Conservation (phyloP, 2,888 invertebrate species). For the Cetonia aurata region DNA sequence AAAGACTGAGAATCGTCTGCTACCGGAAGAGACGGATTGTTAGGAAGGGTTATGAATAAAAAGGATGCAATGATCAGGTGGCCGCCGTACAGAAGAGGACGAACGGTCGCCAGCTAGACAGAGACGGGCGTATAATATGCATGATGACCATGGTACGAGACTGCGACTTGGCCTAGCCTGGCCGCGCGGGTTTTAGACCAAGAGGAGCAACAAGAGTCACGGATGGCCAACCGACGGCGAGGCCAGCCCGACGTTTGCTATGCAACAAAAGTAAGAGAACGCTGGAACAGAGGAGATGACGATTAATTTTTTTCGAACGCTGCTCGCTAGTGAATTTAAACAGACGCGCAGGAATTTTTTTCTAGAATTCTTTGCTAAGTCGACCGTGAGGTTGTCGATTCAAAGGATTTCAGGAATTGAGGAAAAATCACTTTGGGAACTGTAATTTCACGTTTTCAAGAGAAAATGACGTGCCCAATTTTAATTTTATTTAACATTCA, state of each 20-base stretch:
- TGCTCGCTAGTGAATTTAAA: conserved; percentile 14
- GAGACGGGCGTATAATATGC: conserved; percentile 14
- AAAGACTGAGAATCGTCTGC: conserved; percentile 45
- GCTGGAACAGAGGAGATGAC: neutral
- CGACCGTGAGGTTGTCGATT: too few species aligned
- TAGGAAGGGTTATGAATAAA: conserved; percentile 58
- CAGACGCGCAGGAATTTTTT: neutral
- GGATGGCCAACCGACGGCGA: conserved; percentile 40
- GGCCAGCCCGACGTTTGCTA: conserved; percentile 29
- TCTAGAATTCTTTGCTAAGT: conserved; percentile 3
- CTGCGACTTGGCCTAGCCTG: conserved; percentile 48
- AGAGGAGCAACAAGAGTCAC: conserved; percentile 41
- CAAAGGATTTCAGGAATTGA: too few species aligned
- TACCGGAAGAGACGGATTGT: conserved; percentile 57
- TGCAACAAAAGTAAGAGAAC: conserved; percentile 20
- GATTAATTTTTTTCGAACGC: conserved; percentile 6
- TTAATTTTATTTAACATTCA: too few species aligned
- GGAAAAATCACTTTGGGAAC: too few species aligned
- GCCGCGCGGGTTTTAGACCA: conserved; percentile 43
- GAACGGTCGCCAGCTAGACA: conserved; percentile 9
- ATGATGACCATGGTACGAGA: conserved; percentile 50
- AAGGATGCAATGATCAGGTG: conserved; percentile 52
- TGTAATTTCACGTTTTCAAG: too few species aligned
- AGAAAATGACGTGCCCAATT: too few species aligned
- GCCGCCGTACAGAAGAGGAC: conserved; percentile 32